Percentiles rank a stretch among this genome's conserved stretches.
Evolutionary conservation across 2,888 invertebrate genomes (phyloP).

Genomic region (Euphydryas editha): DNA sequence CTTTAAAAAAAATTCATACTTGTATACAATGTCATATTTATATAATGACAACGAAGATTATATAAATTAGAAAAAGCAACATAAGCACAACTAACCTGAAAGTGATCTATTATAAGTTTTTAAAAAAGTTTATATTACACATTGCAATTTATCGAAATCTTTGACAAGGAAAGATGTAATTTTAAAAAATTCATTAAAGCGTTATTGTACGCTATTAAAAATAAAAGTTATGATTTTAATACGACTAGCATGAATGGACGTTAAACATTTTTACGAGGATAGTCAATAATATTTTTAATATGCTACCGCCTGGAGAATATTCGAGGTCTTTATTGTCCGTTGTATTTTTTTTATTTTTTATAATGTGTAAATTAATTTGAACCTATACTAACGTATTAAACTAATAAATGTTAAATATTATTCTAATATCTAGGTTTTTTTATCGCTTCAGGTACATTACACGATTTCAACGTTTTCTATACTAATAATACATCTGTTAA

Average conservation of each 20-base stretch:
- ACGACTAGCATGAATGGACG: slow-evolving; percentile 17
- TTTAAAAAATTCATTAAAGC: neutral
- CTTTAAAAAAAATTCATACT: no score
- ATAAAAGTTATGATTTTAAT: slow-evolving; percentile 20
- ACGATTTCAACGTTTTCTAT: no score
- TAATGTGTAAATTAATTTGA: slow-evolving; percentile 3
- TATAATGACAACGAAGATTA: no score
- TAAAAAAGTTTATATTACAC: neutral
- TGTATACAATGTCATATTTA: no score
- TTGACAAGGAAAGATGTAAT: slow-evolving; percentile 3
- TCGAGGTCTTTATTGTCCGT: slow-evolving; percentile 18
- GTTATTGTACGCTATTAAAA: slow-evolving; percentile 3
- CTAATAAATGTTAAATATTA: neutral
- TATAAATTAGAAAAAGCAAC: no score
- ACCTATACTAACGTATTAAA: neutral
- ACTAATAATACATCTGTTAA: no score
- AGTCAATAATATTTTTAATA: slow-evolving; percentile 19
- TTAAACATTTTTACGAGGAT: slow-evolving; percentile 23
- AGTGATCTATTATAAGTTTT: neutral
- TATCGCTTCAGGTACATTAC: no score
- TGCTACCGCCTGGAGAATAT: slow-evolving; percentile 15
- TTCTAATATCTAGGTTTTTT: neutral
- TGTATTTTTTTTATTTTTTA: slow-evolving; percentile 11
- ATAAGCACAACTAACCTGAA: no score
- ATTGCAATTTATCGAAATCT: neutral